Conservation (phyloP, 2,888 invertebrate species). For the Meghimatium bilineatum region DNA sequence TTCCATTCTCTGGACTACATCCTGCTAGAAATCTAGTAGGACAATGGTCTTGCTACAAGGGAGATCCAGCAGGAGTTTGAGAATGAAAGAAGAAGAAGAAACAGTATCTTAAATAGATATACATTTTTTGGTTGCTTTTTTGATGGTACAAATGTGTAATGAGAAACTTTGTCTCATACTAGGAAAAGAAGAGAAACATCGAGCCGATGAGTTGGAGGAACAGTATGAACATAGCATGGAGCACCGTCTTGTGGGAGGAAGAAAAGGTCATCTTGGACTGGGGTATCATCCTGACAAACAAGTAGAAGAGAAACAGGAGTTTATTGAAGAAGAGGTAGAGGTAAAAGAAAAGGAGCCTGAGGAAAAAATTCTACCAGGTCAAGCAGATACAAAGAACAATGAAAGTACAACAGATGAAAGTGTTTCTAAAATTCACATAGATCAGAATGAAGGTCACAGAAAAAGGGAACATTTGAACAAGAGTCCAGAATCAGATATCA, state of each 20-base stretch:
- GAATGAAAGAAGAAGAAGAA: too few species aligned
- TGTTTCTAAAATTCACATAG: neutral
- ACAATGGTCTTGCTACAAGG: too few species aligned
- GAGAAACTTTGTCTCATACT: slow-evolving; percentile 36
- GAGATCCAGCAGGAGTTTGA: too few species aligned
- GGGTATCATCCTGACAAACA: slow-evolving; percentile 63
- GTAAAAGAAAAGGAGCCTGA: slow-evolving; percentile 55
- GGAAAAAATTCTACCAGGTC: slow-evolving; percentile 9
- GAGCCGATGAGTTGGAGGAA: slow-evolving; percentile 66
- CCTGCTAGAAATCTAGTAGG: too few species aligned
- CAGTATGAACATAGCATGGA: slow-evolving; percentile 72
- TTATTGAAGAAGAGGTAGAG: slow-evolving; percentile 40
- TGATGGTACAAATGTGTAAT: too few species aligned
- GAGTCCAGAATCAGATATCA: slow-evolving; percentile 16
- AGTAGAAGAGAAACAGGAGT: slow-evolving; percentile 32
- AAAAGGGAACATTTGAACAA: slow-evolving; percentile 32
- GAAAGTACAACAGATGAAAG: neutral
- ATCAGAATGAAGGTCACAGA: neutral
- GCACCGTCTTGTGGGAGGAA: slow-evolving; percentile 66
- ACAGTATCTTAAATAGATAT: too few species aligned
- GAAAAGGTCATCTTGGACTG: slow-evolving; percentile 67
- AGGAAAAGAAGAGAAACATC: slow-evolving; percentile 58
- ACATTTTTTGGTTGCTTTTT: too few species aligned
- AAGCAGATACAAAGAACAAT: neutral
- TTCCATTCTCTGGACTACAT: too few species aligned